phyloP scores from a whole-genome alignment of 2,797 vertebrate species.

The Thaleichthys pacificus region DNA sequence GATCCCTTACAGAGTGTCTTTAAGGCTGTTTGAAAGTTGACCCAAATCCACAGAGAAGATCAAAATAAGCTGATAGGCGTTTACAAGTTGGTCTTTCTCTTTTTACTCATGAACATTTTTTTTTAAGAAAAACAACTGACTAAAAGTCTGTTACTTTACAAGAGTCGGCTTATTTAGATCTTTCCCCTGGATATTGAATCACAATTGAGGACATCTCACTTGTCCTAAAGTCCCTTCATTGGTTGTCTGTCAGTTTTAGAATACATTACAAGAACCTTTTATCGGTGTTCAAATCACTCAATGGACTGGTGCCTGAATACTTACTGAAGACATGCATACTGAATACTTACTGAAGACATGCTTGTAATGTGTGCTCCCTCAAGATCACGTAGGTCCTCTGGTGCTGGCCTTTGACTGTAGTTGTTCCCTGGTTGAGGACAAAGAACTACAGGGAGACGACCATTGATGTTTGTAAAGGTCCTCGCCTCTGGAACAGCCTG shows the following conservation, averaged over 20 bases:
- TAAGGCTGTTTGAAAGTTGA: constrained; percentile 1
- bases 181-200: too few relatives aligned
- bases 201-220: too few relatives aligned
- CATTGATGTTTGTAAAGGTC: background rate
- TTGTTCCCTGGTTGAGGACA: background rate
- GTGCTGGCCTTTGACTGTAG: background rate
- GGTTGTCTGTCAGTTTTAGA: background rate
- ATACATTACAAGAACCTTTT: background rate
- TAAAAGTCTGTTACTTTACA: too few relatives aligned
- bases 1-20: background rate
- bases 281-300: background rate
- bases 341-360: background rate
- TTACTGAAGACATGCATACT: too few relatives aligned
- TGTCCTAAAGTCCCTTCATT: background rate
- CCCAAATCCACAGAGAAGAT: background rate
- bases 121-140: too few relatives aligned
- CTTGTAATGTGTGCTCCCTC: background rate
- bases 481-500: too few relatives aligned
- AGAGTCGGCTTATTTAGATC: too few relatives aligned
- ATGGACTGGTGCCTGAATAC: background rate
- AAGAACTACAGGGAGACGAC: background rate
- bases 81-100: background rate
- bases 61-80: background rate
- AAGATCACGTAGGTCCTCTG: too few relatives aligned
- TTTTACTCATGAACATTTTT: background rate